Evolutionary conservation across 1,140 invertebrate genomes (phyloP).

Genomic region (Ephestia elutella): DNA sequence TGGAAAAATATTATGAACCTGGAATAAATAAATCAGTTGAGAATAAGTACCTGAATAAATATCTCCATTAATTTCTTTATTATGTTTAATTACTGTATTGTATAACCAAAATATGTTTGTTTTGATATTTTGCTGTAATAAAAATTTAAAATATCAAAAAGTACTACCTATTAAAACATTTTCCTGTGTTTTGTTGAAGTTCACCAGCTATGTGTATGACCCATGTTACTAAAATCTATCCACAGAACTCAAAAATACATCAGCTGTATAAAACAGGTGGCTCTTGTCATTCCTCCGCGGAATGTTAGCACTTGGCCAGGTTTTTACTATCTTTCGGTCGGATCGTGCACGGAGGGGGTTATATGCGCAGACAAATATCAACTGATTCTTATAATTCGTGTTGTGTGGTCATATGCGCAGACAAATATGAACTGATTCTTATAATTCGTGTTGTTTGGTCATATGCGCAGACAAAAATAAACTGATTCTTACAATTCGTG

Average conservation of each 20-base stretch:
- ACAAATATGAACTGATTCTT: constrained; percentile 16
- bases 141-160: too few species aligned
- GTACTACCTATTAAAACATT: too few species aligned
- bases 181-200: too few species aligned
- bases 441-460: constrained; percentile 57
- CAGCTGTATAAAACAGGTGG: constrained; percentile 21
- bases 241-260: background rate
- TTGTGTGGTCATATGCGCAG: constrained; percentile 15
- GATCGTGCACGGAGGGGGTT: constrained; percentile 19
- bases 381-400: too few species aligned
- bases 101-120: too few species aligned
- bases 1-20: too few species aligned
- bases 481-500: constrained; percentile 32
- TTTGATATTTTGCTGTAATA: too few species aligned
- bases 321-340: constrained; percentile 73
- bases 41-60: too few species aligned
- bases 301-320: constrained; percentile 61
- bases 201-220: background rate
- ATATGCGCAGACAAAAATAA: constrained; percentile 16
- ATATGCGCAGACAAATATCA: constrained; percentile 18
- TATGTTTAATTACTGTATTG: too few species aligned
- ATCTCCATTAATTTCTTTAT: too few species aligned
- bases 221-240: constrained; percentile 9
- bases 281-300: constrained; percentile 30
- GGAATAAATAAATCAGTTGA: too few species aligned